Evolutionary conservation across 35 echinoderm and acorn worm species (phyloP).

Genomic region (Strongylocentrotus purpuratus): DNA sequence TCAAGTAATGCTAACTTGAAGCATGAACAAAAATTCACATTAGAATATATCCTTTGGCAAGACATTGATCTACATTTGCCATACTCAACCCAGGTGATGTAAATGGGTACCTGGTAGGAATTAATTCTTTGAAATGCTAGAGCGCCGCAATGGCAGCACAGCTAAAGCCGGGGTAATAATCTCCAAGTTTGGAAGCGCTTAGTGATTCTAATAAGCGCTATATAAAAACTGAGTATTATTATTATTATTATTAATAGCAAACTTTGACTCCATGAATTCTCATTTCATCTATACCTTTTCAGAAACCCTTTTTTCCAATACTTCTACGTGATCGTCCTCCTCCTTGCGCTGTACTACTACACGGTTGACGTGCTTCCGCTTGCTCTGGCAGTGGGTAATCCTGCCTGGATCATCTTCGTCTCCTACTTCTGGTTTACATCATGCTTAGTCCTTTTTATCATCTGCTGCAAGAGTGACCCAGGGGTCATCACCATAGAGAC

Average conservation of each 20-base stretch:
- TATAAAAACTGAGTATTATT: too few relatives aligned
- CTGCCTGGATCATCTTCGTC: not conserved
- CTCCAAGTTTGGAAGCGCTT: too few relatives aligned
- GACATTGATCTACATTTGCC: too few relatives aligned
- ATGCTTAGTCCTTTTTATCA: constrained; percentile 60
- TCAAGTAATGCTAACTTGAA: not conserved
- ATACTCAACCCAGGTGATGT: too few relatives aligned
- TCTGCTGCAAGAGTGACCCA: constrained; percentile 67
- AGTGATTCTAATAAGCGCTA: too few relatives aligned
- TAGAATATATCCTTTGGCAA: too few relatives aligned
- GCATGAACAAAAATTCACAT: not conserved
- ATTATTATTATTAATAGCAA: too few relatives aligned
- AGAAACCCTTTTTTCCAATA: constrained; percentile 75
- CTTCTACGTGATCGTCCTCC: constrained; percentile 69
- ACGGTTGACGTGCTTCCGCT: constrained; percentile 31
- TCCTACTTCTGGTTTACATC: constrained; percentile 56
- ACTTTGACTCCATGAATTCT: not conserved
- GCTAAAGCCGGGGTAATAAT: too few relatives aligned
- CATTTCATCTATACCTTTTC: not conserved
- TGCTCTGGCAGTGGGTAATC: constrained; percentile 17
- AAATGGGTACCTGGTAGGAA: too few relatives aligned
- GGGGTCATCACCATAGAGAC: constrained; percentile 63
- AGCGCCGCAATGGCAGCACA: too few relatives aligned
- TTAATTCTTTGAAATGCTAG: too few relatives aligned
- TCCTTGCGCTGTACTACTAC: constrained; percentile 46